These are phyloP conservation scores for Phaenicophaeus curvirostris DNA, from an alignment of 2,797 vertebrate species.

Conservation along the genomic window DNA sequence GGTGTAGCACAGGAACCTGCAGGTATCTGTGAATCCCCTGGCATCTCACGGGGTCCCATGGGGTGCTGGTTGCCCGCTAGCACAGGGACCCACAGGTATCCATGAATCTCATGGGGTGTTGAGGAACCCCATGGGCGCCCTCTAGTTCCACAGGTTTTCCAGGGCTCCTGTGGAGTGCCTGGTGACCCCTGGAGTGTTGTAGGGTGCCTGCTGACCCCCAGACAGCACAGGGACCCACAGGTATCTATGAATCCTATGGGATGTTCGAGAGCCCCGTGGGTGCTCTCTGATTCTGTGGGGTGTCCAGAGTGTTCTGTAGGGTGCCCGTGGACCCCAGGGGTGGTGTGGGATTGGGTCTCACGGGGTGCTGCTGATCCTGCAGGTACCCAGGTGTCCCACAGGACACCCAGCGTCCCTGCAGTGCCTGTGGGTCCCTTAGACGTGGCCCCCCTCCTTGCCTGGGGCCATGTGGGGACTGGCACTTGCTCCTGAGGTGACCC, in stretches of 20 bases:
- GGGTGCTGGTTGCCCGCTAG: too few relatives aligned
- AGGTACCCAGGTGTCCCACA: neutral
- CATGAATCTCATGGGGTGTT: too few relatives aligned
- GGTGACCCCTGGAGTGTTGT: too few relatives aligned
- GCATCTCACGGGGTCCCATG: neutral
- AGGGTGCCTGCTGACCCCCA: neutral
- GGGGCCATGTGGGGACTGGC: neutral
- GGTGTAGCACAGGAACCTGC: neutral
- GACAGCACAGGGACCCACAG: neutral
- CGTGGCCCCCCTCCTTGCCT: neutral
- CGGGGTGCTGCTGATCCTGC: neutral
- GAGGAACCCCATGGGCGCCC: neutral
- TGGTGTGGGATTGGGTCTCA: too few relatives aligned
- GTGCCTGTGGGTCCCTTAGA: neutral
- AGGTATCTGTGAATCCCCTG: too few relatives aligned
- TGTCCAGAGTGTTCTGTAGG: too few relatives aligned
- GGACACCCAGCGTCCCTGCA: neutral
- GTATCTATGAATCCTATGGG: accelerated
- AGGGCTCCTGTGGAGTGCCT: neutral
- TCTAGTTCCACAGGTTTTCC: neutral
- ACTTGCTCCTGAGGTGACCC: neutral
- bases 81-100: neutral
- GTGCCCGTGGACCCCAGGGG: neutral
- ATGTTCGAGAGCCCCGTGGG: neutral
- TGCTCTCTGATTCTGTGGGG: neutral